Percentiles rank a stretch among this genome's conserved stretches.
Conservation (phyloP, 2,797 vertebrate species). For the Halcyon leucocephala region DNA sequence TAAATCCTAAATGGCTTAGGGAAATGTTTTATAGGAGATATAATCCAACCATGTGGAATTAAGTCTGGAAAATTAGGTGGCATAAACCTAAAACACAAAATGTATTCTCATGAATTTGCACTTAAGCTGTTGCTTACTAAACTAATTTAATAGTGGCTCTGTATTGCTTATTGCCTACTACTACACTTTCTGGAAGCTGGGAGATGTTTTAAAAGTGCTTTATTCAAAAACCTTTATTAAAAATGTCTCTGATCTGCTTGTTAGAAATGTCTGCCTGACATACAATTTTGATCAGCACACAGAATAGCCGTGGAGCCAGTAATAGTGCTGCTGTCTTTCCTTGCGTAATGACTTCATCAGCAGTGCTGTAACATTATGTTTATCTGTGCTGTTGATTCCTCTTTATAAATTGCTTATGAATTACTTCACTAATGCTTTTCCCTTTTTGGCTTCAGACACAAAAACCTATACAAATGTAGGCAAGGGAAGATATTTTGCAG, state of each 20-base stretch:
- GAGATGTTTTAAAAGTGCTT: not conserved
- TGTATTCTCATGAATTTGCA: conserved; percentile 49
- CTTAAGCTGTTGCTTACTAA: conserved; percentile 55
- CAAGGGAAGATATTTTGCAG: not conserved
- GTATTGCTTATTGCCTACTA: not conserved
- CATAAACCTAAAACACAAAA: conserved; percentile 44
- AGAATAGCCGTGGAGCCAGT: not conserved
- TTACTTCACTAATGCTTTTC: not conserved
- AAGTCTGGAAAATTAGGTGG: conserved; percentile 59
- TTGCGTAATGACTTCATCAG: not conserved
- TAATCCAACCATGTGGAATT: conserved; percentile 55
- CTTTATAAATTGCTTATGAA: not conserved
- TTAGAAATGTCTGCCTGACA: not conserved
- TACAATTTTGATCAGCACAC: not conserved
- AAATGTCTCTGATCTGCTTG: not conserved
- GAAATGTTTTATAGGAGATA: conserved; percentile 50
- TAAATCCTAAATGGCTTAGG: conserved; percentile 61
- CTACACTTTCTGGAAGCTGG: not conserved
- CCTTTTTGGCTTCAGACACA: not conserved
- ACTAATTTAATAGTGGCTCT: not conserved
- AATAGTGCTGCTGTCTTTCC: not conserved
- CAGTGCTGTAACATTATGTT: not conserved
- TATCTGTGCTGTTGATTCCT: not conserved
- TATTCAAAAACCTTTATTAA: not conserved
- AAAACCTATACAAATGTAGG: not conserved